These are phyloP conservation scores for Holocentrus rufus DNA, from an alignment of 2,797 vertebrate genomes.

Conservation along the genomic window DNA sequence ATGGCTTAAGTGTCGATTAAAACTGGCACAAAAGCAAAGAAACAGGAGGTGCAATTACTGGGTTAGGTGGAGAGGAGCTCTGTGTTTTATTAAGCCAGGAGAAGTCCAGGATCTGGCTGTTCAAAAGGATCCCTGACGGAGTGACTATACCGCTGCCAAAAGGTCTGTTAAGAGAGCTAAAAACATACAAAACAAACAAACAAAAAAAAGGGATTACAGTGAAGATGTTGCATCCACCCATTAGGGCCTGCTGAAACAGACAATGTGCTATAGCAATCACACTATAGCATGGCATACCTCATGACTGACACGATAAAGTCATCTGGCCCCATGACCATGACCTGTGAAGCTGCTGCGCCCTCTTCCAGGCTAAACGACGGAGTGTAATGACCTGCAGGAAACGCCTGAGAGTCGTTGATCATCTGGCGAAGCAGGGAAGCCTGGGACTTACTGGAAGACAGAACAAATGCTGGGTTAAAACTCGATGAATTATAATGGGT, in stretches of 20 bases:
- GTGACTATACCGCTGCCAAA: slow-evolving; percentile 96
- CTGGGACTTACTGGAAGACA: slow-evolving; percentile 85
- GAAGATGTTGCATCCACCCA: background rate
- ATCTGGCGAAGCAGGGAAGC: slow-evolving; percentile 86
- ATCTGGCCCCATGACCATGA: slow-evolving; percentile 96
- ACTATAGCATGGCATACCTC: slow-evolving; percentile 80
- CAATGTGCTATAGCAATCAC: background rate
- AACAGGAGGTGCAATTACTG: slow-evolving; percentile 65
- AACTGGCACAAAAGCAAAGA: background rate
- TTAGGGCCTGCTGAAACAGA: background rate
- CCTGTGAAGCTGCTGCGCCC: slow-evolving; percentile 86
- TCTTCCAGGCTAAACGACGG: slow-evolving; percentile 81
- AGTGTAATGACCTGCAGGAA: slow-evolving; percentile 79
- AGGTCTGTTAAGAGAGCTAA: slow-evolving; percentile 94
- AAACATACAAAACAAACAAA: slow-evolving; percentile 21
- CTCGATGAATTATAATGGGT: background rate
- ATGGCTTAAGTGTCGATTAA: background rate
- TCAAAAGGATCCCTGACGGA: slow-evolving; percentile 92
- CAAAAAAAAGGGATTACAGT: background rate
- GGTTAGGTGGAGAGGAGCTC: slow-evolving; percentile 76
- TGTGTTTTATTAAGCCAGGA: slow-evolving; percentile 92
- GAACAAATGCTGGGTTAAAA: slow-evolving; percentile 18
- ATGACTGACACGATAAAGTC: slow-evolving; percentile 95
- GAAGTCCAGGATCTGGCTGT: slow-evolving; percentile 98
- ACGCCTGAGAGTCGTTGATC: slow-evolving; percentile 88